Percentiles rank a stretch among this genome's conserved stretches.
Conservation (phyloP, 2,888 invertebrate genomes). For the Marronus borbonicus region DNA sequence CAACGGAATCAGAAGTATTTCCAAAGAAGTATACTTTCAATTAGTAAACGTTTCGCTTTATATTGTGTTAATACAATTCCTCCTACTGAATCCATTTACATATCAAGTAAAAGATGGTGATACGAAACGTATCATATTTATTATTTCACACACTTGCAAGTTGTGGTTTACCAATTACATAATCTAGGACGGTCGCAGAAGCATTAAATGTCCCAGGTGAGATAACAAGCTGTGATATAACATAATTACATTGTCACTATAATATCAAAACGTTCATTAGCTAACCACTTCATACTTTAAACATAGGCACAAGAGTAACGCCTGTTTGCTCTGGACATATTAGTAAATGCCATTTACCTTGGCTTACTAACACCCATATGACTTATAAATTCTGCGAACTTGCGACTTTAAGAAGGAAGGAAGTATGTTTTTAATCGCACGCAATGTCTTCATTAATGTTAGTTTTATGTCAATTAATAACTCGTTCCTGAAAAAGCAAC, state of each 20-base stretch:
- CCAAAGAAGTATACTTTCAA: too few species aligned
- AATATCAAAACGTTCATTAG: slow-evolving; percentile 26
- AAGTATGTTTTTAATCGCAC: slow-evolving; percentile 30
- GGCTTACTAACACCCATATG: slow-evolving; percentile 47
- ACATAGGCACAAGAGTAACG: slow-evolving; percentile 32
- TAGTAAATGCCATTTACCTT: slow-evolving; percentile 45
- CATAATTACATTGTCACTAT: slow-evolving; percentile 23
- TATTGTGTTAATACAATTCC: background rate
- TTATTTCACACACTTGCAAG: background rate
- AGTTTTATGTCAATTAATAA: background rate
- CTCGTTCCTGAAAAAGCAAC: background rate
- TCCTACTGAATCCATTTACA: too few species aligned
- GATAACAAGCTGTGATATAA: slow-evolving; percentile 20
- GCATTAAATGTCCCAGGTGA: slow-evolving; percentile 2
- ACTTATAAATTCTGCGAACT: slow-evolving; percentile 28
- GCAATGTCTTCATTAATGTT: slow-evolving; percentile 26
- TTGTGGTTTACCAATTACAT: slow-evolving; percentile 9
- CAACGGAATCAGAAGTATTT: too few species aligned
- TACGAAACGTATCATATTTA: too few species aligned
- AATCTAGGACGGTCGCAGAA: background rate
- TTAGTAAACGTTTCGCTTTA: too few species aligned
- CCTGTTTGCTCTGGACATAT: slow-evolving; percentile 37
- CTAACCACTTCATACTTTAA: slow-evolving; percentile 12
- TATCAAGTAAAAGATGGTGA: background rate
- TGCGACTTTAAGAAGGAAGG: slow-evolving; percentile 25